phyloP scores from a whole-genome alignment of 2,888 invertebrate species.

The Adelphocoris suturalis region DNA sequence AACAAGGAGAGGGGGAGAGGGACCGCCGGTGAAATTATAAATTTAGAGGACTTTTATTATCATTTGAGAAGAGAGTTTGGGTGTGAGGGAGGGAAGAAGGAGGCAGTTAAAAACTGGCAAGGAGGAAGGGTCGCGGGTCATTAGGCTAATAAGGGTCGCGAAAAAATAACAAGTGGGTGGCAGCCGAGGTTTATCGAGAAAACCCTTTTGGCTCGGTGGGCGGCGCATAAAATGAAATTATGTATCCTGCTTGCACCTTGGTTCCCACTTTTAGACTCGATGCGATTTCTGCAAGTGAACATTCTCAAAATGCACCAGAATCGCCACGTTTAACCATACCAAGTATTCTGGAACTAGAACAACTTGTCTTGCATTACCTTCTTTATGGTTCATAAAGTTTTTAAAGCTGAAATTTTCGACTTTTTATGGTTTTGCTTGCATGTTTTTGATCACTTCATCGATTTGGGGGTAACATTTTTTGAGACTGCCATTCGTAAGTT shows the following conservation, averaged over 20 bases:
- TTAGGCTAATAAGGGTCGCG: constrained; percentile 51
- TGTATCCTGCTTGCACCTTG: constrained; percentile 37
- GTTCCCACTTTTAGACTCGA: not conserved
- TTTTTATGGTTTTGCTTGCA: no score
- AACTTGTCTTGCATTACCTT: no score
- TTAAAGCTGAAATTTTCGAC: no score
- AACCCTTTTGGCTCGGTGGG: constrained; percentile 9
- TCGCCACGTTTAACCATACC: no score
- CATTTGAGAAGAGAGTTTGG: not conserved
- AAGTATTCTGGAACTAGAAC: no score
- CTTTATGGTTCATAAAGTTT: no score
- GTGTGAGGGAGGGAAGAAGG: not conserved
- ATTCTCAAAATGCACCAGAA: no score
- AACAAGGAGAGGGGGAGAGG: not conserved
- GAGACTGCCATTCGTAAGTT: no score
- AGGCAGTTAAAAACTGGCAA: not conserved
- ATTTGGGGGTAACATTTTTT: no score
- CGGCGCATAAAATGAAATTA: constrained; percentile 40
- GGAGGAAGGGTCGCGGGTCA: not conserved
- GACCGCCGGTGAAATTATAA: constrained; percentile 13
- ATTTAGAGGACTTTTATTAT: constrained; percentile 43
- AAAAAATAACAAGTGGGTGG: constrained; percentile 9
- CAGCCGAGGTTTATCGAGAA: not conserved
- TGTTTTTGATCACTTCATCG: no score
- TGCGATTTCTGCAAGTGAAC: no score